Base-by-base conservation (phyloP, 2,797 vertebrate genomes). In the Limnodromus scolopaceus region DNA sequence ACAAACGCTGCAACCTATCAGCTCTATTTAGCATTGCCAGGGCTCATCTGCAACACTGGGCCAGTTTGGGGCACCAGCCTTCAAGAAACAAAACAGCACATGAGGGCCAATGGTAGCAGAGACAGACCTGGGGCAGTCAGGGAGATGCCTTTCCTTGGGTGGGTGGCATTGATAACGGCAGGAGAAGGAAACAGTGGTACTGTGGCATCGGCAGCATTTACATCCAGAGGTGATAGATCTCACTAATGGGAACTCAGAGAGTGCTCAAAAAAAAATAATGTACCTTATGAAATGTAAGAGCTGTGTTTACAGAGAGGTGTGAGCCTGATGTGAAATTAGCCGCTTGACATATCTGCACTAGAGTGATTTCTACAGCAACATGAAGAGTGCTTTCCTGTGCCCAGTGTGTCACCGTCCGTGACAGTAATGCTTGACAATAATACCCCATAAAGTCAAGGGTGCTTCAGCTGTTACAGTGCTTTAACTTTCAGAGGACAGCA, bases 131-230 rank as follows among this genome's bases (percentile, higher is more conserved):
- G 11, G 16, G 7, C 39, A 6, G 2, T 17, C 36, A 58, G 36
- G 27, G 39, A 55, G 46, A 41, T 64, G 28, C 5, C 16, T 55
- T 74, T 70, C 38, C n/a, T 75, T 41, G 15, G 3, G 19, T 13
- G 39, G 18, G 32, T 68, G 15, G 16, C 55, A 72, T 6, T 2
- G 1, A 13, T 17, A 41, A 68, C 0, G 2, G 14, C 30, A 64
- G 34, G 39, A 71, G 36, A 27, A 85, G 23, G 69, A 77, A 38
- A 20, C 0, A 0, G 18, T 0, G 0, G 30, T 34, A 28, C 19
- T 64, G n/a, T 4, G 4, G 24, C 43, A 49, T 4, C 1, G 2
- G 30, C 69, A 69, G 22, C 57, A 70, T 48, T 27, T 65, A 34
- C 1, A 1, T 39, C 34, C 53, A 51, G 51, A 76, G 48, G 30